These are phyloP conservation scores for Romanogobio albipinnatus DNA, from an alignment of 2,113 vertebrate species.

Conservation along the genomic window DNA sequence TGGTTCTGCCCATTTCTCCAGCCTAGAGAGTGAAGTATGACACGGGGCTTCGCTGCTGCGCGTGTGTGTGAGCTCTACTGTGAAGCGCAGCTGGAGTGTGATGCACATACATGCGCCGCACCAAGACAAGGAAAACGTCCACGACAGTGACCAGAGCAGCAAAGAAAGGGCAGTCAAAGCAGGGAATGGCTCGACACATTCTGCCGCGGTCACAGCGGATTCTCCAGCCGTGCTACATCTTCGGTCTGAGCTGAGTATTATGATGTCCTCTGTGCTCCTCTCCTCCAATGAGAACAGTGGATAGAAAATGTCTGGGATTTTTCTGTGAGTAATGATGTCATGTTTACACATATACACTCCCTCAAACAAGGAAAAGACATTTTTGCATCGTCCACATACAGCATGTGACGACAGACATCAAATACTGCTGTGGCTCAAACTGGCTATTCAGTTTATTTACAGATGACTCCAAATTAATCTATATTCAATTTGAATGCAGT, in stretches of 20 bases:
- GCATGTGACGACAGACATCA: conserved; percentile 29
- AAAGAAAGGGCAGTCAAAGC: conserved; percentile 57
- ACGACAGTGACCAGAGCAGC: conserved; percentile 57
- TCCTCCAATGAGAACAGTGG: conserved; percentile 77
- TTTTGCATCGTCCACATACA: conserved; percentile 24
- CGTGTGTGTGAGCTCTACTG: conserved; percentile 75
- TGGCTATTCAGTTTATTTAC: conserved; percentile 38
- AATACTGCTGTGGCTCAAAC: conserved; percentile 39
- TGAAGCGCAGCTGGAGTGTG: conserved; percentile 76
- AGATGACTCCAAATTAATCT: conserved; percentile 35
- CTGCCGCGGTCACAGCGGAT: conserved; percentile 40
- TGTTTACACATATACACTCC: conserved; percentile 71
- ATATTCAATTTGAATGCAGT: conserved; percentile 34
- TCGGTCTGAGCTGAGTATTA: conserved; percentile 79
- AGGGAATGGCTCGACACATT: conserved; percentile 31
- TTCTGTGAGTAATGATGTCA: conserved; percentile 84
- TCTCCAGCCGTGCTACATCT: conserved; percentile 68
- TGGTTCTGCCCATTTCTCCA: conserved; percentile 92
- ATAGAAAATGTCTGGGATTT: conserved; percentile 72
- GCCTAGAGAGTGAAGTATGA: conserved; percentile 95
- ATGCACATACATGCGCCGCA: conserved; percentile 71
- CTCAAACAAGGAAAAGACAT: conserved; percentile 55
- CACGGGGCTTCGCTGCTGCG: conserved; percentile 78
- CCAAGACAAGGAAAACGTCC: conserved; percentile 68
- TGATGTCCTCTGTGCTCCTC: conserved; percentile 80